Conservation (phyloP, 2,888 invertebrate genomes). For the Oasisia sp. region DNA sequence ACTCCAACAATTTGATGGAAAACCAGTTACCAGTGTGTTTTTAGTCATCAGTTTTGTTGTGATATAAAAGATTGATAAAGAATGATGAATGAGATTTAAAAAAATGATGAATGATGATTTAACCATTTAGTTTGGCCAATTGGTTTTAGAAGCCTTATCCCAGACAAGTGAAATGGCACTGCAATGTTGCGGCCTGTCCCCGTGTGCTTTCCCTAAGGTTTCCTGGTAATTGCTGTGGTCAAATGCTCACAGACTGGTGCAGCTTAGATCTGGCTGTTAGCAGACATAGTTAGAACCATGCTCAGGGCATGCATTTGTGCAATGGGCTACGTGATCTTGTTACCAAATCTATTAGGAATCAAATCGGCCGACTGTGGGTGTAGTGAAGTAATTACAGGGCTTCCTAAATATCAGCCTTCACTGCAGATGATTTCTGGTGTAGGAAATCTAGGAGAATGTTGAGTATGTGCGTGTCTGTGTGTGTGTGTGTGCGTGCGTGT, state of each 20-base stretch:
- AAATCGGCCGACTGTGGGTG: neutral
- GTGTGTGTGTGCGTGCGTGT: too few species aligned
- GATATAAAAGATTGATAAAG: neutral
- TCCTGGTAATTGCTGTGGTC: neutral
- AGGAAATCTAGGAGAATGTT: neutral
- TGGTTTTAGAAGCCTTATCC: neutral
- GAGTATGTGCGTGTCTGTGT: neutral
- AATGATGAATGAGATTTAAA: neutral
- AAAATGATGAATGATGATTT: neutral
- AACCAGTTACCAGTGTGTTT: too few species aligned
- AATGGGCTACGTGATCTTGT: neutral
- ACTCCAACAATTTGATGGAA: neutral
- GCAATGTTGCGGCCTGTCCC: neutral
- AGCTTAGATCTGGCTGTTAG: neutral
- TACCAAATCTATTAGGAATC: conserved; percentile 3
- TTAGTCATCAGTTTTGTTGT: too few species aligned
- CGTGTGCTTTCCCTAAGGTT: neutral
- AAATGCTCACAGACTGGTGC: neutral
- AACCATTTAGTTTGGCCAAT: neutral
- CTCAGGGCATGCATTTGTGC: neutral
- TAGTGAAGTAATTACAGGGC: neutral
- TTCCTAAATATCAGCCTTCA: neutral
- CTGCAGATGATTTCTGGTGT: neutral
- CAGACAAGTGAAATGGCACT: neutral
- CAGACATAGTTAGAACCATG: neutral